These are phyloP conservation scores for Eupithecia dodoneata DNA, from an alignment of 2,888 invertebrate genomes.

Conservation along the genomic window DNA sequence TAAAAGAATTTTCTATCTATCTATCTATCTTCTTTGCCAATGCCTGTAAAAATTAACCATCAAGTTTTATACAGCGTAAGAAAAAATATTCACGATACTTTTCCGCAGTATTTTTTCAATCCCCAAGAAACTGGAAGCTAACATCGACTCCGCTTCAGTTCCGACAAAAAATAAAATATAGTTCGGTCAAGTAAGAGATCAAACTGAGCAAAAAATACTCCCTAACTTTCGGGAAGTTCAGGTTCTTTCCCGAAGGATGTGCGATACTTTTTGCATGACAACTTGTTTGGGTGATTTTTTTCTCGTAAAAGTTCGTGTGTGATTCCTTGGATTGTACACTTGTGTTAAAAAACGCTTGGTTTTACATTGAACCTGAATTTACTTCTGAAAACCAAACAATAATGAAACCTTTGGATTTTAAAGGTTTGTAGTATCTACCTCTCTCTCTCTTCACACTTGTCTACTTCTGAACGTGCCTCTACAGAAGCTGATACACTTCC, in stretches of 20 bases:
- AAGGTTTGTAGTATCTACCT: not conserved
- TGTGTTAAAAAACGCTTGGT: constrained; percentile 3
- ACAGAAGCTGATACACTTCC: not conserved
- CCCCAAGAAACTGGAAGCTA: constrained; percentile 13
- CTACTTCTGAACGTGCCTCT: not conserved
- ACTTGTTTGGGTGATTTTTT: constrained; percentile 49
- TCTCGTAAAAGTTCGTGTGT: constrained; percentile 37
- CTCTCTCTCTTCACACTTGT: not conserved
- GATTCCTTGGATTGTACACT: constrained; percentile 33
- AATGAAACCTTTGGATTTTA: not conserved
- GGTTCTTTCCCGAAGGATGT: constrained; percentile 46
- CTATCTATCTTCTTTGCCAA: no score
- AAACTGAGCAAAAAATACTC: constrained; percentile 41
- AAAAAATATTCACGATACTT: constrained; percentile 13
- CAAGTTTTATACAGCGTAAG: constrained; percentile 4
- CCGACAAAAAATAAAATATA: constrained; percentile 27
- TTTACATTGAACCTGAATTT: not conserved
- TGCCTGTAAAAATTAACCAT: not conserved
- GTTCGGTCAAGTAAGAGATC: constrained; percentile 36
- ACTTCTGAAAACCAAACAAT: not conserved
- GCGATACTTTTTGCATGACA: constrained; percentile 57
- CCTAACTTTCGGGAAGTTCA: constrained; percentile 41
- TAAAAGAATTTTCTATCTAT: no score
- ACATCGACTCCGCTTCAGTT: constrained; percentile 10
- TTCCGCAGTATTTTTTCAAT: constrained; percentile 7